Percentiles rank a stretch among this genome's conserved stretches.
Conservation (phyloP, 2,113 vertebrate species). For the Ornithorhynchus anatinus region DNA sequence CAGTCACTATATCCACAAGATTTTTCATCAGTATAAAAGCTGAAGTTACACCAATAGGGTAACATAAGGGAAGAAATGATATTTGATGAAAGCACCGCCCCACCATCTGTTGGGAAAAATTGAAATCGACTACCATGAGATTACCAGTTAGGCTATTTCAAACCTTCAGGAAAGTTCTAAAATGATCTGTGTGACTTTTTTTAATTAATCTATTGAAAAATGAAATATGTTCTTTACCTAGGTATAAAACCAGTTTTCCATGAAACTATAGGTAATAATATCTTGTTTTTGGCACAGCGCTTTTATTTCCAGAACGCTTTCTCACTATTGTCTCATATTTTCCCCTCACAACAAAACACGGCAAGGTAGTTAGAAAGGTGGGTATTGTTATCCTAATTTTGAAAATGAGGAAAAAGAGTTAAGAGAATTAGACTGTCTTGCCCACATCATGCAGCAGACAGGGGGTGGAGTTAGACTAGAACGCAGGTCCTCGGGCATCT, state of each 20-base stretch:
- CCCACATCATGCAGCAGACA: no score
- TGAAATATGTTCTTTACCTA: conserved; percentile 18
- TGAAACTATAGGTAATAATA: no score
- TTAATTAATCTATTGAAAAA: conserved; percentile 12
- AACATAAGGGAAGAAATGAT: conserved; percentile 28
- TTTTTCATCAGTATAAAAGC: conserved; percentile 30
- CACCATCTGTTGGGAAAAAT: conserved; percentile 35
- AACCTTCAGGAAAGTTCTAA: neutral
- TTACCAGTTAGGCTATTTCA: conserved; percentile 26
- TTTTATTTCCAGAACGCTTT: no score
- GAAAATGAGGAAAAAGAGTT: no score
- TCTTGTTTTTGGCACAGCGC: no score
- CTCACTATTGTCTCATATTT: no score
- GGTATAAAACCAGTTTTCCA: neutral
- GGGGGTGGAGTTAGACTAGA: no score
- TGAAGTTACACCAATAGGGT: conserved; percentile 9
- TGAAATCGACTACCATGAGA: conserved; percentile 34
- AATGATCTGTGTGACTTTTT: conserved; percentile 15
- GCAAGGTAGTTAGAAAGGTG: no score
- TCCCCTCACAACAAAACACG: no score
- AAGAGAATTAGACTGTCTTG: no score
- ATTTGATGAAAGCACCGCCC: conserved; percentile 30
- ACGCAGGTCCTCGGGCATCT: no score
- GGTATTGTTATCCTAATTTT: no score
- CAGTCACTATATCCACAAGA: neutral